A percentile compares a stretch with the other conserved stretches of the same genome.
Conservation (phyloP, 2,113 vertebrate genomes). For the Megalops atlanticus region DNA sequence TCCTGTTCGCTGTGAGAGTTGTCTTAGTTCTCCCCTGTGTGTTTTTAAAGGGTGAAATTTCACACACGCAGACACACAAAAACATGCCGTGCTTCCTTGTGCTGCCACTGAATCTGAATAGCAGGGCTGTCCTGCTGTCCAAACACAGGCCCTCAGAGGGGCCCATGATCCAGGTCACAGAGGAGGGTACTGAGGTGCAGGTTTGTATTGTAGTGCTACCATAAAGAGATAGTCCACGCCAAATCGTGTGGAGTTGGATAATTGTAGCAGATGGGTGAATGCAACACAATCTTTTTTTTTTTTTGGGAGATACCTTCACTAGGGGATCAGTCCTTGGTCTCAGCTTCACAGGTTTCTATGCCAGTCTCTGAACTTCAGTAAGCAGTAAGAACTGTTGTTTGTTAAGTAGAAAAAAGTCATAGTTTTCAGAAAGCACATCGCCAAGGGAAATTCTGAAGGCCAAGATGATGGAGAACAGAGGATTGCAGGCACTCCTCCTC, state of each 20-base stretch:
- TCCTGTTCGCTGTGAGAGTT: constrained; percentile 78
- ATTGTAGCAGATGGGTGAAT: constrained; percentile 75
- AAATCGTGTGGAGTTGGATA: constrained; percentile 66
- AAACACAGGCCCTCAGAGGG: constrained; percentile 79
- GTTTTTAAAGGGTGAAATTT: constrained; percentile 84
- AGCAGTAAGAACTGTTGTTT: background rate
- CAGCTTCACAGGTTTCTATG: constrained; percentile 37
- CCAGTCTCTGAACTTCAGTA: background rate
- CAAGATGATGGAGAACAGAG: too few relatives aligned
- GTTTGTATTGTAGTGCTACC: constrained; percentile 63
- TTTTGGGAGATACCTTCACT: constrained; percentile 38
- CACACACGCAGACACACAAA: constrained; percentile 85
- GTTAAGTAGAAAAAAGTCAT: too few relatives aligned
- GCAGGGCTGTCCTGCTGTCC: constrained; percentile 77
- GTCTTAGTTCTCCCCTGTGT: constrained; percentile 72
- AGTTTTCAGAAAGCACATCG: too few relatives aligned
- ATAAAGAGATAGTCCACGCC: constrained; percentile 60
- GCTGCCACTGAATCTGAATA: constrained; percentile 78
- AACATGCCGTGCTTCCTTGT: constrained; percentile 79
- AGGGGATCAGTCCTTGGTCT: constrained; percentile 37
- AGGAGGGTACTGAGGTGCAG: constrained; percentile 62
- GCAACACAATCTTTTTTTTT: constrained; percentile 31
- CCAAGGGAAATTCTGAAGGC: too few relatives aligned
- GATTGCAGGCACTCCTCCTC: too few relatives aligned
- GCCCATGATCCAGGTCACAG: constrained; percentile 71